Percentiles rank a stretch among this genome's conserved stretches.
Evolutionary conservation across 2,797 vertebrate genomes (phyloP).

Genomic region (Remorina albescens): DNA sequence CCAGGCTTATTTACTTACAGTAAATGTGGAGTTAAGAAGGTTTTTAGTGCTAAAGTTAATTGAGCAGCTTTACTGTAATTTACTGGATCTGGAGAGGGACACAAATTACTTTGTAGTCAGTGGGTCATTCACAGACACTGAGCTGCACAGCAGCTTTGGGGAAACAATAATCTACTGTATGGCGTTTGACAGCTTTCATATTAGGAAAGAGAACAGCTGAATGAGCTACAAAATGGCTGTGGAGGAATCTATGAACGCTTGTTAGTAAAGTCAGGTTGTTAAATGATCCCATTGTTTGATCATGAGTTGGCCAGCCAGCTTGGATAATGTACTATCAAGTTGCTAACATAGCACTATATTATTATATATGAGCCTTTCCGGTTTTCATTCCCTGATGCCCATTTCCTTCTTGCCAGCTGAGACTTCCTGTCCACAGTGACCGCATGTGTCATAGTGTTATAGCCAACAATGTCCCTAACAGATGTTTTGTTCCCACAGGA

Average conservation of each 20-base stretch:
- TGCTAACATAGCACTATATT: background rate
- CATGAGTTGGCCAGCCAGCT: background rate
- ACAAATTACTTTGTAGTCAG: conserved; percentile 18
- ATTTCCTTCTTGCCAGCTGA: conserved; percentile 75
- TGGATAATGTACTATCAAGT: background rate
- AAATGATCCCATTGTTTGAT: conserved; percentile 2
- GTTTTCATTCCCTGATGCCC: conserved; percentile 69
- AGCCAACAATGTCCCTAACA: conserved; percentile 48
- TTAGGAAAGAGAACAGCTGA: conserved; percentile 9
- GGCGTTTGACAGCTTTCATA: conserved; percentile 10
- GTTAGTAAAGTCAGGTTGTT: conserved; percentile 12
- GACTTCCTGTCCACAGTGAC: conserved; percentile 65
- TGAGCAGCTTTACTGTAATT: conserved; percentile 47
- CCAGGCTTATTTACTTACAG: conserved; percentile 38
- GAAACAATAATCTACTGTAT: conserved; percentile 44
- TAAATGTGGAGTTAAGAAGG: conserved; percentile 33
- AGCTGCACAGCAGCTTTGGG: conserved; percentile 19
- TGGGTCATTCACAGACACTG: conserved; percentile 15
- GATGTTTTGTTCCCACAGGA: conserved; percentile 43
- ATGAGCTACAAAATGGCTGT: background rate
- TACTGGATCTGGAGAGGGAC: conserved; percentile 21
- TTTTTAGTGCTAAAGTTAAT: conserved; percentile 38
- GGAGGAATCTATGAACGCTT: conserved; percentile 11
- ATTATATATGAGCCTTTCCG: conserved; percentile 62
- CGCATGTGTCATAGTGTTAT: conserved; percentile 29